Base-by-base conservation (phyloP, 2,113 vertebrate species). In the Ivindomyrus marchei region DNA sequence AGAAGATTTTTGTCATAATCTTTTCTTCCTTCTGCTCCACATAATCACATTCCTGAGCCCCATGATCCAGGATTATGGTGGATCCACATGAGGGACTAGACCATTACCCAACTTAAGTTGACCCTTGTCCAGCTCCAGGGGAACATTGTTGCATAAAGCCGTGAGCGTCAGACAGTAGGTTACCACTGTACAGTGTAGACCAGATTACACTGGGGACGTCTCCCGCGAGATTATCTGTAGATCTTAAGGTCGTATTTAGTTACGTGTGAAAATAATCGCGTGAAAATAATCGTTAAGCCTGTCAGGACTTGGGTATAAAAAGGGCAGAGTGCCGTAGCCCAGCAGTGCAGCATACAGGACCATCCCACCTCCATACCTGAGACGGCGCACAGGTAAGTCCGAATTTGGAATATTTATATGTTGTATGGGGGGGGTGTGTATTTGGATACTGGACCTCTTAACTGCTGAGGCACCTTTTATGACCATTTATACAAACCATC, bases 231-330 rank as follows among this genome's bases (percentile, higher is more conserved):
- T 88, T 62, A 88, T 10, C 87, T 50, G 56, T 45, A 88, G 24
- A 88, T 58, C 49, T 62, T 31, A 88, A 53, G 45, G 27, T 53
- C 19, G 5, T 88, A 62, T 88, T 88, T 88, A 88, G 53, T 46
- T 88, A 88, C 87, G 58, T n/a, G 53, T 88, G 56, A 39, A 88
- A 88, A 66, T 66, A 88, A 88, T 39, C 87, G 58, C 13, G 53
- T 88, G 56, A 39, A 88, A 88, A 88, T 66, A 88, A 88, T 39
- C 85, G 27, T 62, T 88, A 88, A 58, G 56, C 87, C 56, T 11
- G 53, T 88, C 21, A 9, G 31, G 49, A 27, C 52, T 45, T 46
- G 56, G 21, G 10, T 88, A 88, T 88, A 88, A 66, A 88, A 66
- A n/a, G 52, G 39, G 31, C 31, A 27, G 19, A 15, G 42, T 10